Evolutionary conservation across 1,140 invertebrate species (phyloP), one percentile per base, ranked within the genome.

Genomic region (Helicoverpa armigera): DNA sequence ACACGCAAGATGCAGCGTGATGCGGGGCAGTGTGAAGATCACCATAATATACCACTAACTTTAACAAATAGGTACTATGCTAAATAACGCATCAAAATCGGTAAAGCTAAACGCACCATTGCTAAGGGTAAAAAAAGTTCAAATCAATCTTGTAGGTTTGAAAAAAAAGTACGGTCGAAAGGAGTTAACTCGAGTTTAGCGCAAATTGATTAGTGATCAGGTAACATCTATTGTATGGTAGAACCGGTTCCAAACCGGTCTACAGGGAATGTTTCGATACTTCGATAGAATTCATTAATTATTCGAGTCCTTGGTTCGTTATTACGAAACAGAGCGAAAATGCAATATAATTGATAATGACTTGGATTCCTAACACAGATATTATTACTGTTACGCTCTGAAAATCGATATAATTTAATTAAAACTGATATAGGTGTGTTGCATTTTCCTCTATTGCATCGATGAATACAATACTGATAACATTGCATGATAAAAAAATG

Each of bases 281-380:
- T 70, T 70, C 51, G 67, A 70, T 70, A 54, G 67, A 54, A 70
- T 51, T 70, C 67, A 70, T 70, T 70, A 70, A 70, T 54, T 70
- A 70, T 18, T 23, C 14, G 53, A 31, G 13, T 50, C 67, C 51
- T 54, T 70, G 48, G 7, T 3, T 29, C 50, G 18, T 13, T 53
- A 10, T 70, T 70, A 54, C 51, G 50, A 53, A 70, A 70, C 67
- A 70, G 23, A 61, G 67, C 43, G 11, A 70, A 70, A 70, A 51
- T 23, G 48, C 16, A 43, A 65, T 70, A 50, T 69, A 70, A 70
- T 70, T 70, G 67, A 29, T 51, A 70, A 53, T 70, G 50, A 35
- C 31, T 53, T 35, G 65, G 43, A 69, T 69, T 18, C 29, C 2
- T 69, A 65, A 1, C 14, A n/a, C 12, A 63, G 60, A 14, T 14